phyloP scores from a whole-genome alignment of 1,140 invertebrate genomes.

The Bicyclus anynana region DNA sequence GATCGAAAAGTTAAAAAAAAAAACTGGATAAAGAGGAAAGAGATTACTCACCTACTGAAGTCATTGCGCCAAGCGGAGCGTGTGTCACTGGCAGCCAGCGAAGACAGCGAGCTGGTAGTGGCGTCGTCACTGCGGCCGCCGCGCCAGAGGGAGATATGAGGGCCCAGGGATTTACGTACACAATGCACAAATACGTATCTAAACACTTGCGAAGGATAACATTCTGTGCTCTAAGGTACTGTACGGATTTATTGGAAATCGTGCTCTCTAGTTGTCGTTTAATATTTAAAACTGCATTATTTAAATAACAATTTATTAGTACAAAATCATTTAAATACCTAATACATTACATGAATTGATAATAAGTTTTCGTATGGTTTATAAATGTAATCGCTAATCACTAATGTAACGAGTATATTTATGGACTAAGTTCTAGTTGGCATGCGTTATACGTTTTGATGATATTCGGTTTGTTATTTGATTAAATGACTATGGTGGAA shows the following conservation, averaged over 20 bases:
- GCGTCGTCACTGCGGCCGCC: slow-evolving; percentile 58
- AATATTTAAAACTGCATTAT: too few species aligned
- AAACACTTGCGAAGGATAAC: slow-evolving; percentile 36
- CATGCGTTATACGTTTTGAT: too few species aligned
- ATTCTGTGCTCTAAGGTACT: slow-evolving; percentile 27
- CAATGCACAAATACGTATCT: slow-evolving; percentile 63
- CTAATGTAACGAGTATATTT: too few species aligned
- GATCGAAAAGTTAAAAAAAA: background rate
- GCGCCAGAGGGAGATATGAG: slow-evolving; percentile 51
- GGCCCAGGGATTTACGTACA: slow-evolving; percentile 58
- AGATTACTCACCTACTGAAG: slow-evolving; percentile 56
- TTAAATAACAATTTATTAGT: too few species aligned
- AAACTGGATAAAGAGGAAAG: background rate
- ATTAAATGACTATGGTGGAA: too few species aligned
- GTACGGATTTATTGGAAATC: slow-evolving; percentile 10
- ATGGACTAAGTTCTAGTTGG: too few species aligned
- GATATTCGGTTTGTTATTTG: too few species aligned
- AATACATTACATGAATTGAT: too few species aligned
- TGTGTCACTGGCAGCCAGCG: slow-evolving; percentile 49
- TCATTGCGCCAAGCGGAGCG: slow-evolving; percentile 66
- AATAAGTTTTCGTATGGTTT: too few species aligned
- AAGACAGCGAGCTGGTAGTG: slow-evolving; percentile 58
- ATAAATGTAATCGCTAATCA: too few species aligned
- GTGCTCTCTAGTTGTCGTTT: slow-evolving; percentile 15
- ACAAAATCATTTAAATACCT: too few species aligned